A percentile compares a stretch with the other conserved stretches of the same genome.
Evolutionary conservation across 1,140 invertebrate species (phyloP).

Genomic region (Vanessa tameamea): DNA sequence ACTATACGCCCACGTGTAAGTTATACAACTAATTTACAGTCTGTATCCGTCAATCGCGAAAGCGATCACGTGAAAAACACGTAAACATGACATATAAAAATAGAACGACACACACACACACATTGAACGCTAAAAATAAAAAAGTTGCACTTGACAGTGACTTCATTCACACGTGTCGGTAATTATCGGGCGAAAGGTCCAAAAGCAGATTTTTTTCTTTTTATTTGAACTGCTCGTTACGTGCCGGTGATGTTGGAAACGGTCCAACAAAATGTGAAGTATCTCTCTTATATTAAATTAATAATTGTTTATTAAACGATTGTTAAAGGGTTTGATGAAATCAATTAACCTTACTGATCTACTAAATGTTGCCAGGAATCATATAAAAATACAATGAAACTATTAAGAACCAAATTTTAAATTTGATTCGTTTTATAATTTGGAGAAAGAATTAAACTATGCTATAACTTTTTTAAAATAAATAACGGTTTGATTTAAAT

Average conservation of each 20-base stretch:
- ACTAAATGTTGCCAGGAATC: no score
- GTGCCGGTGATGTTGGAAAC: conserved; percentile 36
- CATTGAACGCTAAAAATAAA: conserved; percentile 39
- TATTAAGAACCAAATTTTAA: no score
- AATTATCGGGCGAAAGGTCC: conserved; percentile 47
- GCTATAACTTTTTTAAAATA: no score
- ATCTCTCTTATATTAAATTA: conserved; percentile 23
- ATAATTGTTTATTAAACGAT: conserved; percentile 27
- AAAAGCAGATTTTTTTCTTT: conserved; percentile 39
- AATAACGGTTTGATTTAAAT: no score
- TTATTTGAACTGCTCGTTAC: conserved; percentile 30
- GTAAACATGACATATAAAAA: conserved; percentile 58
- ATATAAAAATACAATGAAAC: no score
- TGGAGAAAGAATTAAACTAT: no score
- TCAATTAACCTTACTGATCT: no score
- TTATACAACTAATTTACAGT: conserved; percentile 56
- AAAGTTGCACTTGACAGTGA: conserved; percentile 33
- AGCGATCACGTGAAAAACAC: conserved; percentile 64
- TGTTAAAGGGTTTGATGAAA: background rate
- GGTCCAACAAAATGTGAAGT: conserved; percentile 28
- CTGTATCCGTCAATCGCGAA: conserved; percentile 54
- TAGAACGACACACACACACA: conserved; percentile 34
- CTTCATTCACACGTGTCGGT: conserved; percentile 56
- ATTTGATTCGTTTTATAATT: no score
- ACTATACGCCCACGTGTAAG: conserved; percentile 24